These are phyloP conservation scores for Synodontis membranacea DNA, from an alignment of 2,113 vertebrate species.

Conservation along the genomic window DNA sequence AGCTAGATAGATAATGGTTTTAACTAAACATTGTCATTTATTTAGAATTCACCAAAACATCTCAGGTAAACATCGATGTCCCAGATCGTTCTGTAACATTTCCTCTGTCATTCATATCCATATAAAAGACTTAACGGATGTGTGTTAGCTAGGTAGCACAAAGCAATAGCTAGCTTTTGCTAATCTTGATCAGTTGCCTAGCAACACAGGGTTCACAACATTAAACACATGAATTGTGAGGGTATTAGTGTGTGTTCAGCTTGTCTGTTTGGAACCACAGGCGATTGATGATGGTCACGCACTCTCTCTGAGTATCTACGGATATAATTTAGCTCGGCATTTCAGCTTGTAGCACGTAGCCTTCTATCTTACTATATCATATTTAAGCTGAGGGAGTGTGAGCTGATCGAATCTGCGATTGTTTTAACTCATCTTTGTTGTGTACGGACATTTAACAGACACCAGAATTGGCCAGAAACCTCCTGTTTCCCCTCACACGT, in stretches of 20 bases:
- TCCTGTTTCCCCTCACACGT: neutral
- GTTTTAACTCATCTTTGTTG: neutral
- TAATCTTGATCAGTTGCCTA: neutral
- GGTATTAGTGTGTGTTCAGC: neutral
- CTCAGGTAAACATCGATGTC: neutral
- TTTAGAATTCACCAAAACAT: neutral
- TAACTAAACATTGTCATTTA: neutral
- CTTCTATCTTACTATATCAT: no score
- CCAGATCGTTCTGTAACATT: neutral
- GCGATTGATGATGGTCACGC: neutral
- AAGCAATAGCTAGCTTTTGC: neutral
- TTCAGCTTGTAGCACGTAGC: neutral
- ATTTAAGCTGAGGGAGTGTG: neutral
- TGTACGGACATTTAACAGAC: neutral
- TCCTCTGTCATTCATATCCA: neutral
- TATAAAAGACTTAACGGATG: neutral
- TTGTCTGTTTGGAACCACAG: neutral
- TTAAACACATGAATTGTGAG: neutral
- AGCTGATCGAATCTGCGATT: neutral
- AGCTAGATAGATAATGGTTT: neutral
- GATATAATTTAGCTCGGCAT: neutral
- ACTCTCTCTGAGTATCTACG: neutral
- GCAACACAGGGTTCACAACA: neutral
- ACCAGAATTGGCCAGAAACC: neutral
- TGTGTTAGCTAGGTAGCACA: neutral